Evolutionary conservation across 2,113 vertebrate species (phyloP).

Genomic region (Scatophagus argus): DNA sequence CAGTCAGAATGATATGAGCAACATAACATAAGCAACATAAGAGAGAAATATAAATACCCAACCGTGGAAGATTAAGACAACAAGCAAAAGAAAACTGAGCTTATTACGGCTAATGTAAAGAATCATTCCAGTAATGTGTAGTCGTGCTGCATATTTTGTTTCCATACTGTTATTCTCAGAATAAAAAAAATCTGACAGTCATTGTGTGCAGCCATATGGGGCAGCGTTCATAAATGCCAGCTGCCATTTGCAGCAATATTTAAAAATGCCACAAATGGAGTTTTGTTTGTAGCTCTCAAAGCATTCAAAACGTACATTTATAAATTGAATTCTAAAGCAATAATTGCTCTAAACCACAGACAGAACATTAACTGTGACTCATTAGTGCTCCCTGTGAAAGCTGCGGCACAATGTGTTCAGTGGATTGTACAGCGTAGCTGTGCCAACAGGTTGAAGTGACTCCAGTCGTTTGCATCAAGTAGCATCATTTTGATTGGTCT

Average conservation of each 20-base stretch:
- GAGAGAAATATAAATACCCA: neutral
- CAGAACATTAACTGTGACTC: neutral
- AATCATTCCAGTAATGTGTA: neutral
- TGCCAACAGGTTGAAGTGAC: constrained; percentile 3
- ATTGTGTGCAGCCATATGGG: neutral
- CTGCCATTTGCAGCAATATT: neutral
- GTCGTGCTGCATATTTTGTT: neutral
- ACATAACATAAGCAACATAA: neutral
- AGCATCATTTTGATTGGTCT: neutral
- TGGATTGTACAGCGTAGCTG: constrained; percentile 2
- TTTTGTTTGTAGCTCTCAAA: neutral
- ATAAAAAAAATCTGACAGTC: neutral
- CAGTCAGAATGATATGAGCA: neutral
- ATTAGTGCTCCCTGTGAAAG: neutral
- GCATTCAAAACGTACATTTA: neutral
- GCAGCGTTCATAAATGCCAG: neutral
- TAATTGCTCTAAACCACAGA: constrained; percentile 11
- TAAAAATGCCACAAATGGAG: neutral
- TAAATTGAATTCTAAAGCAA: neutral
- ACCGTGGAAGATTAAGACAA: neutral
- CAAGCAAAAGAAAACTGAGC: neutral
- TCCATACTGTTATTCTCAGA: neutral
- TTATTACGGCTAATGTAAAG: neutral
- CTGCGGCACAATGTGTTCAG: neutral
- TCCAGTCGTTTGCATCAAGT: neutral